Conservation (phyloP, 2,113 vertebrate genomes). For the Recurvirostra avosetta region DNA sequence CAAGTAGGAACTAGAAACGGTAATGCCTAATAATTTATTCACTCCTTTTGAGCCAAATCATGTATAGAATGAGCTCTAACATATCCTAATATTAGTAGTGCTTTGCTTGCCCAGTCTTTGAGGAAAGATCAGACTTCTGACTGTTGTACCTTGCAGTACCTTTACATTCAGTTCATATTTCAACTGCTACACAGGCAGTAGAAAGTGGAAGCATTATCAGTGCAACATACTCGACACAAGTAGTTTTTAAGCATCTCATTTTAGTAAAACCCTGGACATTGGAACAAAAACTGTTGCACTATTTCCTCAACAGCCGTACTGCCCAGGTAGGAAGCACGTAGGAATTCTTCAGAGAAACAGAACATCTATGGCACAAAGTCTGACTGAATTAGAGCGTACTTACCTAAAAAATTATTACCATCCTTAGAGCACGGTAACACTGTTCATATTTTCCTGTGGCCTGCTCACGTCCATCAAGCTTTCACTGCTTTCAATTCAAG, state of each 20-base stretch:
- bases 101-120: neutral
- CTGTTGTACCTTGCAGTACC: neutral
- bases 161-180: neutral
- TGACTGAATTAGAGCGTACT: neutral
- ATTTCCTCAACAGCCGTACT: neutral
- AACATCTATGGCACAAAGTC: neutral
- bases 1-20: neutral
- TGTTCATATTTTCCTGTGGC: neutral
- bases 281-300: neutral
- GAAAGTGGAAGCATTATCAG: neutral
- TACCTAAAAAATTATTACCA: neutral
- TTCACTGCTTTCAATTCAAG: neutral
- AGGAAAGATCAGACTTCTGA: neutral
- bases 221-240: neutral
- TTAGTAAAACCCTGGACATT: neutral
- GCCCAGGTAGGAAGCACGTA: neutral
- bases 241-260: neutral
- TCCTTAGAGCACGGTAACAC: neutral
- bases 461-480: neutral
- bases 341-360: neutral
- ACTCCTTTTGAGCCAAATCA: neutral
- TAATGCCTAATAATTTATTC: neutral
- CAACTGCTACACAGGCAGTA: neutral
- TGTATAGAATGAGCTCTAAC: neutral
- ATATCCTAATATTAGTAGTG: neutral